Conservation (phyloP, 1,140 invertebrate genomes). For the Rhagoletis zephyria region DNA sequence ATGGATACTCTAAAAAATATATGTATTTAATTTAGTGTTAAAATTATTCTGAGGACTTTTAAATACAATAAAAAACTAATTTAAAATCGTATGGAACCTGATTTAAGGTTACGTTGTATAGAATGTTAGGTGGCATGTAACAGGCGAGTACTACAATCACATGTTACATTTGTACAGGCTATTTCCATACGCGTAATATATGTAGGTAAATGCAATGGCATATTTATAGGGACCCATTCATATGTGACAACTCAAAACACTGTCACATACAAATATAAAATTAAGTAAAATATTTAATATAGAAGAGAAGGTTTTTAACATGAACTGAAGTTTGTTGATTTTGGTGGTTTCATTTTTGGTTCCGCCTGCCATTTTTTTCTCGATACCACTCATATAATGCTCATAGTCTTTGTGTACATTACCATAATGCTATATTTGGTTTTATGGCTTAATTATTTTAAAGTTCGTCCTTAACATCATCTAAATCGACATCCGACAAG, state of each 20-base stretch:
- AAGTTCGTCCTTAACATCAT: constrained; percentile 87
- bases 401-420: background rate
- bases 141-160: background rate
- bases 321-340: constrained; percentile 21
- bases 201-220: constrained; percentile 42
- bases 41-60: background rate
- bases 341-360: constrained; percentile 31
- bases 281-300: too few species aligned
- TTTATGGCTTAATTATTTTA: constrained; percentile 74
- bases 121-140: background rate
- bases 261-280: background rate
- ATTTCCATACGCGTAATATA: background rate
- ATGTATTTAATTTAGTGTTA: background rate
- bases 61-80: constrained; percentile 24
- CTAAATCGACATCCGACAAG: constrained; percentile 90
- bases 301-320: background rate
- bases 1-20: constrained; percentile 32
- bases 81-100: background rate
- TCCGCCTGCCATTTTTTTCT: background rate
- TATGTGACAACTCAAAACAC: constrained; percentile 30
- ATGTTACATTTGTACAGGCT: background rate
- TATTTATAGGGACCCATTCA: background rate
- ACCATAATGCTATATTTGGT: background rate
- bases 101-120: background rate
- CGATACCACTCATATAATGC: background rate